A percentile compares a stretch with the other conserved stretches of the same genome.
These are phyloP conservation scores for Lasioglossum albipes DNA, from an alignment of 1,140 invertebrate genomes.

Conservation along the genomic window DNA sequence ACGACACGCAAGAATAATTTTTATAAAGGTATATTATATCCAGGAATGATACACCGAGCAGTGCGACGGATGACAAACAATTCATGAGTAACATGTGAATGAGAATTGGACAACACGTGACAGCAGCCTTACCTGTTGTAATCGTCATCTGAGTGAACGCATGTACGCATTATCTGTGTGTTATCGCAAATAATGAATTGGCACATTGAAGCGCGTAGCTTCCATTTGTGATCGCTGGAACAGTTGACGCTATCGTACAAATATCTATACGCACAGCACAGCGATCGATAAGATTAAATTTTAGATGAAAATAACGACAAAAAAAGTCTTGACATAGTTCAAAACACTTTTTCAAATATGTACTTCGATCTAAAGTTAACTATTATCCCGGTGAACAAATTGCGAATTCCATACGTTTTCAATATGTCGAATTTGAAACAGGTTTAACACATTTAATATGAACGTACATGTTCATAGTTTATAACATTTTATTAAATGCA, in stretches of 20 bases:
- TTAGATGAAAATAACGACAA: constrained; percentile 19
- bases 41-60: not conserved
- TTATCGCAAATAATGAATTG: constrained; percentile 10
- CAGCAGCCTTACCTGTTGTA: not conserved
- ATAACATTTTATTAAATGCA: too few species aligned
- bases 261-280: constrained; percentile 9
- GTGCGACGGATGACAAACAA: not conserved
- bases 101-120: not conserved
- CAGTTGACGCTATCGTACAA: constrained; percentile 26
- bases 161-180: not conserved
- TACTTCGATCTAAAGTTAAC: not conserved
- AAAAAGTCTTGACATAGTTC: constrained; percentile 4
- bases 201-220: not conserved
- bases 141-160: not conserved
- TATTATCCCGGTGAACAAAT: not conserved
- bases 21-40: not conserved
- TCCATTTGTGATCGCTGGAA: constrained; percentile 16
- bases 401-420: too few species aligned
- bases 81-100: not conserved
- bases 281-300: constrained; percentile 18
- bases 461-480: too few species aligned
- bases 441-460: too few species aligned
- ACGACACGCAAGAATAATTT: too few species aligned
- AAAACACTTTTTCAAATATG: not conserved
- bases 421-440: too few species aligned